Evolutionary conservation across 2,113 vertebrate species (phyloP).

Genomic region (Calonectris borealis): DNA sequence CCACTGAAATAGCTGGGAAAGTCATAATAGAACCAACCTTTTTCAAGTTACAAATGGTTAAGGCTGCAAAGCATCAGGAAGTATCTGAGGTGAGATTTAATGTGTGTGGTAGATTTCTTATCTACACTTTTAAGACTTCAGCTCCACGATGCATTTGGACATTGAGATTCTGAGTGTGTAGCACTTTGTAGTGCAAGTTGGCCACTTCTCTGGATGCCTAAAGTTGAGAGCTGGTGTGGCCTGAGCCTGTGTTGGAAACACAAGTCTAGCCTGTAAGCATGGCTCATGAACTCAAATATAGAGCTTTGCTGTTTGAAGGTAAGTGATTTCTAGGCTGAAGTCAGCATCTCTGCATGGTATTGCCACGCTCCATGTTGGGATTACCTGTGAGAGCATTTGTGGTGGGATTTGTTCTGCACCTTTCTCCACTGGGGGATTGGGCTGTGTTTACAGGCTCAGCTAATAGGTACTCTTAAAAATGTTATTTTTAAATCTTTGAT

Average conservation of each 20-base stretch:
- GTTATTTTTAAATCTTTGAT: background rate
- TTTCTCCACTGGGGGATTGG: background rate
- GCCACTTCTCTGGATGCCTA: background rate
- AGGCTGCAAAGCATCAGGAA: background rate
- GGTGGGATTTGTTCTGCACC: background rate
- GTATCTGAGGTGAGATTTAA: background rate
- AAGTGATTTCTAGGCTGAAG: background rate
- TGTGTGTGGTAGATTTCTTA: background rate
- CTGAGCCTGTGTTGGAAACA: background rate
- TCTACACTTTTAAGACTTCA: background rate
- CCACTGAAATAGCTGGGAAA: background rate
- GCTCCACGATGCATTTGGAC: background rate
- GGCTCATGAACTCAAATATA: background rate
- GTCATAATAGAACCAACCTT: background rate
- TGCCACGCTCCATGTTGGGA: fast-evolving
- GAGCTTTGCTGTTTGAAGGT: background rate
- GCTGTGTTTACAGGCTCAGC: background rate
- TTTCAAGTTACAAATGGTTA: background rate
- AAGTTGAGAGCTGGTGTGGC: background rate
- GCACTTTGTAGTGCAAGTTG: fast-evolving
- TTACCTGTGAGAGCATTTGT: background rate
- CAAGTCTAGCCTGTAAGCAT: background rate
- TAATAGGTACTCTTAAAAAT: background rate
- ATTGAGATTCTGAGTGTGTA: background rate
- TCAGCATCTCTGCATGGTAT: background rate